These are phyloP conservation scores for Lacerta bilineata DNA, from an alignment of 2,797 vertebrate genomes.

Conservation along the genomic window DNA sequence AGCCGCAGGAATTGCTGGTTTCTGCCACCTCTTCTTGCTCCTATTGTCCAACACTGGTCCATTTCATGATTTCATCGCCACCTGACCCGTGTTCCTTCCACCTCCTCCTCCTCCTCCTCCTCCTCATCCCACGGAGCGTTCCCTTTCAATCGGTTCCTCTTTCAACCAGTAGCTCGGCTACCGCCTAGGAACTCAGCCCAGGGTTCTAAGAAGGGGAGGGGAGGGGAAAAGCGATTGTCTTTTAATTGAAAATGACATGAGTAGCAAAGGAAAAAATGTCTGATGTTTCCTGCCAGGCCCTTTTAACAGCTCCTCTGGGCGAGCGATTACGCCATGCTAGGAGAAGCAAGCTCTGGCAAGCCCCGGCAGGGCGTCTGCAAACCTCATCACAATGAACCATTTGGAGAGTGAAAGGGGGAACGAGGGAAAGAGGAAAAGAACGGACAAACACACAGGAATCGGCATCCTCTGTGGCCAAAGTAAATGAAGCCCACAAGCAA, in stretches of 20 bases:
- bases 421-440: not conserved
- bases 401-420: not conserved
- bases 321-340: not conserved
- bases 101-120: no score
- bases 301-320: conserved; percentile 1
- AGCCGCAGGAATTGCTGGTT: not conserved
- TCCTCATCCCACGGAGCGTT: not conserved
- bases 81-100: not conserved
- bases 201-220: not conserved
- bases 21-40: not conserved
- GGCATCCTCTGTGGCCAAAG: not conserved
- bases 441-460: not conserved
- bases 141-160: not conserved
- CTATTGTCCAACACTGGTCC: not conserved
- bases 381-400: conserved; percentile 7
- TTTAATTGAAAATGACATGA: conserved; percentile 27
- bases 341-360: not conserved
- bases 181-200: not conserved
- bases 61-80: not conserved
- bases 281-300: conserved; percentile 23
- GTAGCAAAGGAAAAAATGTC: conserved; percentile 34
- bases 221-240: not conserved
- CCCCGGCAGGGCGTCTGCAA: not conserved
- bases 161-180: not conserved
- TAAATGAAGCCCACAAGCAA: not conserved